Evolutionary conservation across 2,888 invertebrate species (phyloP), one percentile per base, ranked within the genome.

Genomic region (Agonopterix alstromeriana): DNA sequence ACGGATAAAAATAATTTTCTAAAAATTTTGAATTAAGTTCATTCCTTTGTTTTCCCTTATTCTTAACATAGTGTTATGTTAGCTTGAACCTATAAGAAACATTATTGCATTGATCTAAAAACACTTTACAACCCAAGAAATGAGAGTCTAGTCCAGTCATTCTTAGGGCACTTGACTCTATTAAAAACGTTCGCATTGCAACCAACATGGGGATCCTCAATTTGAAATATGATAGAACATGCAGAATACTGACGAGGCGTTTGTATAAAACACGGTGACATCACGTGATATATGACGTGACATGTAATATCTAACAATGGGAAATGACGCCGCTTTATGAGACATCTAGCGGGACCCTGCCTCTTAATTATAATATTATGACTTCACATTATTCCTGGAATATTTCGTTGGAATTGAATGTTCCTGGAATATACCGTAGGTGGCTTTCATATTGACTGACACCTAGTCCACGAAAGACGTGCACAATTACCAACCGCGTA

Each of bases 321-420:
- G 65, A 69, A 64, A 77, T 81, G 82, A 78, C 78, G 66, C 52
- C 67, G 77, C 77, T 73, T 67, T 73, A 70, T 67, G 73, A 72
- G 67, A 60, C 51, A 54, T 52, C 60, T 65, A 62, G 66, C 66
- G 56, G 55, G 57, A 63, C 71, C 72, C 73, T 60, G 61, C 60
- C 59, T 62, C 71, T 58, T 83, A 82, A 85, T 85, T 83, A 78
- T 76, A 77, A 73, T 76, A 73, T 79, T 84, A 82, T 86, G 82
- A 86, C 83, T 80, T 81, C 65, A 84, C 84, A 85, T 75, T 82
- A 83, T 83, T 78, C 67, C 64, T 53, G 56, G 60, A 70, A 71
- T 70, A 46, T 58, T 59, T 58, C 49, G 56, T 42, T 8, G 10
- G 10, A 10, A 63, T 63, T 63, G 65, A 62, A 60, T 65, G 66